Evolutionary conservation across 2,113 vertebrate genomes (phyloP).

Genomic region (Caranx ignobilis): DNA sequence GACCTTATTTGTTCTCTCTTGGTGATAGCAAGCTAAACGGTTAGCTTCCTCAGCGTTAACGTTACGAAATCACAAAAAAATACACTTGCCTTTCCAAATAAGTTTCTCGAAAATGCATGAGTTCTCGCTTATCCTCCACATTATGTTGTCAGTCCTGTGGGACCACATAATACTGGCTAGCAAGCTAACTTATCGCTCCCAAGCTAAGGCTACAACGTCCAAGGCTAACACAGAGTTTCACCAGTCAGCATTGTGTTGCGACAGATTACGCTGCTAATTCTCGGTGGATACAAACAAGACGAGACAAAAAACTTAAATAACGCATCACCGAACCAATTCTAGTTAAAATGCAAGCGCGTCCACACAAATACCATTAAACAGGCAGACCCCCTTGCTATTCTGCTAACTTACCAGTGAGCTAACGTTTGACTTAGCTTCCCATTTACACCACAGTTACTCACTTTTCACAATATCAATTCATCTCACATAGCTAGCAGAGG

Average conservation of each 20-base stretch:
- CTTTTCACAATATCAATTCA: constrained; percentile 43
- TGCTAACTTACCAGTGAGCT: constrained; percentile 48
- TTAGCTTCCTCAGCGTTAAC: constrained; percentile 28
- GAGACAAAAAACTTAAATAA: constrained; percentile 6
- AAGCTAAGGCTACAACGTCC: constrained; percentile 60
- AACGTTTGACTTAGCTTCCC: constrained; percentile 10
- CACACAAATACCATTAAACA: neutral
- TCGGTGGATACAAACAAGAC: constrained; percentile 21
- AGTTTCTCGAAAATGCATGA: neutral
- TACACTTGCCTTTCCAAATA: neutral
- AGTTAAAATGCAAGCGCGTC: constrained; percentile 18
- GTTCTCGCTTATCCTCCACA: neutral
- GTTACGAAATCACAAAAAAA: constrained; percentile 13
- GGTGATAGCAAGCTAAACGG: constrained; percentile 40
- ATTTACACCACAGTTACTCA: constrained; percentile 24
- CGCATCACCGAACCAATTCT: constrained; percentile 28
- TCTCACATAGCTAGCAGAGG: neutral
- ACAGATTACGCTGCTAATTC: constrained; percentile 45
- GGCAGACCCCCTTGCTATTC: constrained; percentile 13
- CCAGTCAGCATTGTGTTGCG: constrained; percentile 37
- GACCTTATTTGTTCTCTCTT: constrained; percentile 55
- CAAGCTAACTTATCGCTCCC: constrained; percentile 30
- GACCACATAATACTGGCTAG: constrained; percentile 11
- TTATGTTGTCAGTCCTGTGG: constrained; percentile 61
- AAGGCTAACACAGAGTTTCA: constrained; percentile 59